These are phyloP conservation scores for Chrysemys picta DNA, from an alignment of 2,113 vertebrate genomes.

Conservation along the genomic window DNA sequence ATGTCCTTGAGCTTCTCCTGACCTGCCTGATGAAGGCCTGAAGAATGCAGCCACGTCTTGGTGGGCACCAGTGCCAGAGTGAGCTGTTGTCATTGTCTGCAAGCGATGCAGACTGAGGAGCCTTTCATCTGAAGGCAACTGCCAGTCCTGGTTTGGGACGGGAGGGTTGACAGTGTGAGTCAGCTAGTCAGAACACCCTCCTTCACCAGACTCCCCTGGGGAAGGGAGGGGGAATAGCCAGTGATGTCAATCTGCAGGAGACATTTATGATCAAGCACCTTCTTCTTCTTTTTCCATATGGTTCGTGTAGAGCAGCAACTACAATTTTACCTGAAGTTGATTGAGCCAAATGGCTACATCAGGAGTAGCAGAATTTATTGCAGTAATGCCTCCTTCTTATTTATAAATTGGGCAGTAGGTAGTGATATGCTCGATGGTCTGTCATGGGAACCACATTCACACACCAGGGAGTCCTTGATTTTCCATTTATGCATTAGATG, in stretches of 20 bases:
- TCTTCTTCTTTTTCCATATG: no score
- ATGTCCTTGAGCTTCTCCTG: neutral
- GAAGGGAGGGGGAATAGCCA: neutral
- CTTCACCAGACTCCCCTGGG: neutral
- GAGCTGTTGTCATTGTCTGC: neutral
- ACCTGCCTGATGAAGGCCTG: neutral
- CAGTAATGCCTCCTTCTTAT: no score
- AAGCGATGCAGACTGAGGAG: neutral
- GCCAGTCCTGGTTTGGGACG: neutral
- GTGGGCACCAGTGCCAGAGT: neutral
- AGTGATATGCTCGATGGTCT: no score
- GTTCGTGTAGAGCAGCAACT: no score
- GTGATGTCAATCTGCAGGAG: neutral
- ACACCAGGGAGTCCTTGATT: no score
- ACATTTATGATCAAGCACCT: neutral
- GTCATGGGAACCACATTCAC: no score
- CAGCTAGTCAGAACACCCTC: neutral
- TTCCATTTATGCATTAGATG: no score
- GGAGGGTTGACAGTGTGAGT: neutral
- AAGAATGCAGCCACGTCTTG: neutral
- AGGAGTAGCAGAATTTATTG: no score
- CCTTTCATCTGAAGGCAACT: neutral
- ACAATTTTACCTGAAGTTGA: no score
- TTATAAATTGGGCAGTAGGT: no score
- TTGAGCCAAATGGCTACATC: no score